These are phyloP conservation scores for Meganola albula DNA, from an alignment of 2,888 invertebrate genomes.

Conservation along the genomic window DNA sequence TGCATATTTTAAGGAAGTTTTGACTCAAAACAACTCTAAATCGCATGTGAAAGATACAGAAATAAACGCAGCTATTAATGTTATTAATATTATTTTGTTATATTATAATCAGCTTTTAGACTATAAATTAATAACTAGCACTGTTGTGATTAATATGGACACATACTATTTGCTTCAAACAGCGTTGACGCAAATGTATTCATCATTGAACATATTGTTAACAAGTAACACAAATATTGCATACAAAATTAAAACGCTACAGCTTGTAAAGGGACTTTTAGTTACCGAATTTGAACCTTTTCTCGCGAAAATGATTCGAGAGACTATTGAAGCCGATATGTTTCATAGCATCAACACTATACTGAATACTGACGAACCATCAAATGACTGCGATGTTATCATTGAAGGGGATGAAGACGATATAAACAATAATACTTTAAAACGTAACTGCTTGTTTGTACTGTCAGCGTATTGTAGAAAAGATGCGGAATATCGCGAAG, in stretches of 20 bases:
- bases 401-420: slow-evolving; percentile 51
- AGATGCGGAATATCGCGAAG: slow-evolving; percentile 43
- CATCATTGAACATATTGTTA: slow-evolving; percentile 32
- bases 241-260: slow-evolving; percentile 40
- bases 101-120: slow-evolving; percentile 45
- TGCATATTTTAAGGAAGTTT: slow-evolving; percentile 18
- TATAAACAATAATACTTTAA: slow-evolving; percentile 41
- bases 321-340: slow-evolving; percentile 41
- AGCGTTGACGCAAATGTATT: slow-evolving; percentile 36
- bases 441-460: slow-evolving; percentile 47
- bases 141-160: slow-evolving; percentile 30
- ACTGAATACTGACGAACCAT: slow-evolving; percentile 37
- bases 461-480: slow-evolving; percentile 58
- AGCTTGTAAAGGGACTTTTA: slow-evolving; percentile 40
- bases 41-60: slow-evolving; percentile 24
- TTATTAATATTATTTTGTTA: slow-evolving; percentile 32
- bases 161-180: slow-evolving; percentile 33
- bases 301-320: slow-evolving; percentile 37
- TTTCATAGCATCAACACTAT: slow-evolving; percentile 52
- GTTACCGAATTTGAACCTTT: slow-evolving; percentile 36
- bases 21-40: slow-evolving; percentile 10
- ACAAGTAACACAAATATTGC: slow-evolving; percentile 33
- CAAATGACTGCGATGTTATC: slow-evolving; percentile 40
- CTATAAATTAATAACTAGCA: slow-evolving; percentile 29
- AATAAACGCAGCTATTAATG: slow-evolving; percentile 36